Evolutionary conservation across 1,140 invertebrate genomes (phyloP), one percentile per base, ranked within the genome.

Genomic region (Drosophila guanche): DNA sequence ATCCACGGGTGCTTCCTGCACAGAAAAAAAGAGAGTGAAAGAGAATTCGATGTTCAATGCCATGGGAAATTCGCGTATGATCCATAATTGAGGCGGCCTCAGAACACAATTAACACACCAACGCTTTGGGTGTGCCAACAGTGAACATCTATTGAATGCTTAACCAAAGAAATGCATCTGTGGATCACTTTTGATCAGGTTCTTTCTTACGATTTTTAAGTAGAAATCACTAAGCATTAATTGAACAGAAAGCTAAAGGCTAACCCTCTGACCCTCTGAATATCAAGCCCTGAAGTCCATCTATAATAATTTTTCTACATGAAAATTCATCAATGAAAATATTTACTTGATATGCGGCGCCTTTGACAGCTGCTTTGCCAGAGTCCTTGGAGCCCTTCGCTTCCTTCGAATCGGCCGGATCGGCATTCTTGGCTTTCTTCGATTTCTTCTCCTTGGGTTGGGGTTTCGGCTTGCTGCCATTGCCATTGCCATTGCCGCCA

Each of bases 381-480:
- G 92, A 92, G 78, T 94, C 93, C 92, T 95, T 94, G 66, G 88
- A 83, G 77, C 91, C 90, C 63, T 91, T 91, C 86, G 90, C 90
- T 68, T 93, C 92, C 89, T 94, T 94, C 62, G 93, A 93, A 85
- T 90, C 90, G 81, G 89, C 81, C 54, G 84, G 91, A 86, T 92
- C 92, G 65, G 91, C 72, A 92, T 91, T 93, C 92, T 95, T 95
- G 43, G 94, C 93, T 90, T 96, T 95, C 83, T 95, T 94, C 47
- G 94, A 94, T 90, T 96, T 96, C 80, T 95, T 95, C 56, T 95
- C 95, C 76, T 95, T 95, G 43, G 94, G 94, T 12, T 94, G 94
- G 23, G 94, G 93, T 88, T 95, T 95, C 54, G 95, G 94, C 66
- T 93, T 93, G 61, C 85, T 90, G 72, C 94, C 94, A 14, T 37